Evolutionary conservation across 2,888 invertebrate genomes (phyloP).

Genomic region (Rhingia rostrata): DNA sequence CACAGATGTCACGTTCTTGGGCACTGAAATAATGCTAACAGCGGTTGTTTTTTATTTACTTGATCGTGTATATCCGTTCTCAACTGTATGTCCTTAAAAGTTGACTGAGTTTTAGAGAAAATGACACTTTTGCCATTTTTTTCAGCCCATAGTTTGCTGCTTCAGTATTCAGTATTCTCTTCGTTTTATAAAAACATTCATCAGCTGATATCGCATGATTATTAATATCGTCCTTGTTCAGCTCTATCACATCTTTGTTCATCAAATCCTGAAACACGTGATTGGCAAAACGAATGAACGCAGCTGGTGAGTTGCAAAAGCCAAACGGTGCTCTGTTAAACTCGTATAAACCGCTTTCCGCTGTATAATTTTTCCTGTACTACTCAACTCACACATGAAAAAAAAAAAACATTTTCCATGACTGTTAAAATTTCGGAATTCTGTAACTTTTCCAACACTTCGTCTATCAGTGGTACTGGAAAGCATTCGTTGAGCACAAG

Average conservation of each 20-base stretch:
- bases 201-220: conserved; percentile 18
- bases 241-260: neutral
- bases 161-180: neutral
- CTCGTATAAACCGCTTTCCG: too few species aligned
- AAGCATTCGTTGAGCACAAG: neutral
- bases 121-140: conserved; percentile 59
- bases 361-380: too few species aligned
- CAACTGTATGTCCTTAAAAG: conserved; percentile 46
- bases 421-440: too few species aligned
- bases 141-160: conserved; percentile 26
- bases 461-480: too few species aligned
- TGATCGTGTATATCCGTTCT: too few species aligned
- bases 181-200: too few species aligned
- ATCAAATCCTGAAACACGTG: neutral
- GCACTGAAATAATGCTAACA: too few species aligned
- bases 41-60: conserved; percentile 39
- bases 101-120: conserved; percentile 37
- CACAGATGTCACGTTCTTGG: conserved; percentile 50
- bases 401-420: too few species aligned
- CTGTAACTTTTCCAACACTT: too few species aligned
- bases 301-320: conserved; percentile 7
- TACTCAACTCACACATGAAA: too few species aligned
- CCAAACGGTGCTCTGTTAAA: too few species aligned
- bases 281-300: neutral
- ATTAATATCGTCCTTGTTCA: conserved; percentile 15